Conservation (phyloP, 2,888 invertebrate genomes). For the Disparrhopalites patrizii region DNA sequence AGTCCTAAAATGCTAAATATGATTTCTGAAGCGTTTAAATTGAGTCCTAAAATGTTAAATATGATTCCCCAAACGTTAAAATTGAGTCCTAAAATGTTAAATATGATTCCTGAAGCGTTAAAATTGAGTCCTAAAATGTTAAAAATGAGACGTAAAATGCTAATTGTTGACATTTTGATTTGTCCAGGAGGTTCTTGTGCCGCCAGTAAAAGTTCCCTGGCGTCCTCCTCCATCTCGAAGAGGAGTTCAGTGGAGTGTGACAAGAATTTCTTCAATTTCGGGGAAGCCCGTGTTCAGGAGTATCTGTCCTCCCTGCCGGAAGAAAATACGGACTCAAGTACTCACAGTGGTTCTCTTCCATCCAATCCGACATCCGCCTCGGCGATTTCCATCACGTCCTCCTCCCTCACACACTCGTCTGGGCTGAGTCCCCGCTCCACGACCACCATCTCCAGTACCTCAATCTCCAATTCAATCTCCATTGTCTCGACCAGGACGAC, state of each 20-base stretch:
- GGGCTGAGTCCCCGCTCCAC: conserved; percentile 12
- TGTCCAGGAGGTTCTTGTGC: conserved; percentile 49
- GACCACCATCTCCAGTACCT: conserved; percentile 10
- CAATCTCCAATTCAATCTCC: conserved; percentile 18
- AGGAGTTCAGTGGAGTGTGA: conserved; percentile 42
- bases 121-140: not conserved
- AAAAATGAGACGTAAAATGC: not conserved
- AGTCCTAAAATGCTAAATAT: too few species aligned
- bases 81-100: too few species aligned
- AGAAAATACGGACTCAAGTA: conserved; percentile 49
- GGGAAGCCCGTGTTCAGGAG: conserved; percentile 55
- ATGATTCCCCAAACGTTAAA: too few species aligned
- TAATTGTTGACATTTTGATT: conserved; percentile 6
- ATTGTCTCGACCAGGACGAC: conserved; percentile 6
- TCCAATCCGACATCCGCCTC: conserved; percentile 33
- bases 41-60: too few species aligned
- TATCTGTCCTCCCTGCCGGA: conserved; percentile 56
- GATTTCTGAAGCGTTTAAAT: too few species aligned
- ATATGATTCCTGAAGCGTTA: not conserved
- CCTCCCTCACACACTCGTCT: conserved; percentile 8
- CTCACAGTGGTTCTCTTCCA: conserved; percentile 26
- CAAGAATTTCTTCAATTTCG: conserved; percentile 54
- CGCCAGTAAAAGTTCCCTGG: conserved; percentile 46
- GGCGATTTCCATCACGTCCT: conserved; percentile 27
- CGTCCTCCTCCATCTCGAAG: conserved; percentile 45